These are phyloP conservation scores for Phoebastria nigripes DNA, from an alignment of 2,797 vertebrate genomes.

Conservation along the genomic window DNA sequence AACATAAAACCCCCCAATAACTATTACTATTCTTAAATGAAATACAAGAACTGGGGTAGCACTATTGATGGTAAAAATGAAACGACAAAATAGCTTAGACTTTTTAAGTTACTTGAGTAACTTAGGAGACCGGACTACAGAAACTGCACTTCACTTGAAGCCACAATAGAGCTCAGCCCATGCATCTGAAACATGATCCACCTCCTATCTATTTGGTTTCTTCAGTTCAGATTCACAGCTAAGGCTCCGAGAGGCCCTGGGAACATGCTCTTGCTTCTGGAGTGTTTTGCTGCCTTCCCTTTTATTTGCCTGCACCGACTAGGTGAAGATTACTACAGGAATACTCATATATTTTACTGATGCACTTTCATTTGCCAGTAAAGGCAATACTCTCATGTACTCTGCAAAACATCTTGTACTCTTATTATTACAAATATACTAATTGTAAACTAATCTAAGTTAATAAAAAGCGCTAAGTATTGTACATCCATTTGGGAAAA, in stretches of 20 bases:
- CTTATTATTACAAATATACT: not conserved
- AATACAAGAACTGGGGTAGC: not conserved
- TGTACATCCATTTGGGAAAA: not conserved
- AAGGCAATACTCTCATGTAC: not conserved
- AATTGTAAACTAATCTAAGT: not conserved
- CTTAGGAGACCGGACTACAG: not conserved
- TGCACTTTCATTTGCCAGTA: not conserved
- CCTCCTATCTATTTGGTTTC: not conserved
- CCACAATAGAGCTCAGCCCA: not conserved
- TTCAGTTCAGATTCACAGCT: not conserved
- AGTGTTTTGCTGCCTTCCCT: not conserved
- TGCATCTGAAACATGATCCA: not conserved
- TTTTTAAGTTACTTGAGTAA: not conserved
- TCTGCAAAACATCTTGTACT: not conserved
- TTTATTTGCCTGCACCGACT: not conserved
- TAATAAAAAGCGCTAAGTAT: not conserved
- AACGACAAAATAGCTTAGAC: not conserved
- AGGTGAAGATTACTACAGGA: not conserved
- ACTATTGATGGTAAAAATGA: not conserved
- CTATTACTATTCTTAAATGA: not conserved
- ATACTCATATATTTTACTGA: rapidly evolving
- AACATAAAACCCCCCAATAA: not conserved
- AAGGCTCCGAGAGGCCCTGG: not conserved
- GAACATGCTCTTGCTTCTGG: rapidly evolving
- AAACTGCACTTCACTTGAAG: not conserved